Conservation (phyloP, 2,113 vertebrate genomes). For the Pandion haliaetus region DNA sequence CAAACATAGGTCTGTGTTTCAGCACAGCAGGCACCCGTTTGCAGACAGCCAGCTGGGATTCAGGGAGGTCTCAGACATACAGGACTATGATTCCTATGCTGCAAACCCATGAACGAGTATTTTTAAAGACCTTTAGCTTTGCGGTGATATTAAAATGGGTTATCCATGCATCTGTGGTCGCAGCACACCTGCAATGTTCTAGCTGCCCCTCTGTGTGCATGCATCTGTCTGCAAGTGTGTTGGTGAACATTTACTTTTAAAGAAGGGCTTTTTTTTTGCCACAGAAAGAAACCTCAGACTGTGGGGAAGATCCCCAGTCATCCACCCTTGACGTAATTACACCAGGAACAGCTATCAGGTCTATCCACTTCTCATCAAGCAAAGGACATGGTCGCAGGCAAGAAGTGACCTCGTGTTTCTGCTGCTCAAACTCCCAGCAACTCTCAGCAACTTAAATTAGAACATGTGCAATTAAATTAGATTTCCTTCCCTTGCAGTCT, state of each 20-base stretch:
- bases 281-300: not conserved
- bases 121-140: not conserved
- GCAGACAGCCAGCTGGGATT: not conserved
- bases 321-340: not conserved
- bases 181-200: not conserved
- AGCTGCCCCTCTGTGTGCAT: not conserved
- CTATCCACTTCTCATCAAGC: not conserved
- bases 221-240: not conserved
- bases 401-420: slow-evolving; percentile 6
- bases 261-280: not conserved
- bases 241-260: not conserved
- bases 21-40: not conserved
- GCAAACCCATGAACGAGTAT: rapidly evolving
- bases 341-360: not conserved
- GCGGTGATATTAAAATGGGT: not conserved
- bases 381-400: not conserved
- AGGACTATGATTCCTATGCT: not conserved
- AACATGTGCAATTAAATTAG: slow-evolving; percentile 49
- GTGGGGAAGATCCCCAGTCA: not conserved
- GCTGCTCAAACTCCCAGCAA: not conserved
- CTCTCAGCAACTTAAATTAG: slow-evolving; percentile 41
- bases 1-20: not conserved
- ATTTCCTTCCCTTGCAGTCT: slow-evolving; percentile 24
- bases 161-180: rapidly evolving
- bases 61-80: not conserved